phyloP scores from a whole-genome alignment of 2,888 invertebrate genomes.

The Drosophila birchii region DNA sequence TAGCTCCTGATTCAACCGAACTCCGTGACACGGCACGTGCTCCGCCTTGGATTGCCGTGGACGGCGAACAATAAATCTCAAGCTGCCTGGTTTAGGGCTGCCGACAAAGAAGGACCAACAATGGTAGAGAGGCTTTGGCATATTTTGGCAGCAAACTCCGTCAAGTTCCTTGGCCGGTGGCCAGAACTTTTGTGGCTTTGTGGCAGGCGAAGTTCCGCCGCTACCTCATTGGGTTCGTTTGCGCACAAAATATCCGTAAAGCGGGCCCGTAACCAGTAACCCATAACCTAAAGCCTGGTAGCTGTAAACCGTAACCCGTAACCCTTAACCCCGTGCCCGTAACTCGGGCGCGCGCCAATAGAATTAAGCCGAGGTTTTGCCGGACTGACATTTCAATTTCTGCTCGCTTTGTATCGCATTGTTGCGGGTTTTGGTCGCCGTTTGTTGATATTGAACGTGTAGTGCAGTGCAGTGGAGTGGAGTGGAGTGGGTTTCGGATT shows the following conservation, averaged over 20 bases:
- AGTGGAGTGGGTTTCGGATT: constrained; percentile 31
- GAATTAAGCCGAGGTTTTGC: constrained; percentile 55
- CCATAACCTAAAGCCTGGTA: constrained; percentile 21
- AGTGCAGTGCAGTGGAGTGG: background rate
- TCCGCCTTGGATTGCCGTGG: constrained; percentile 5
- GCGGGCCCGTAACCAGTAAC: constrained; percentile 14
- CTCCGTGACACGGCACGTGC: constrained; percentile 40
- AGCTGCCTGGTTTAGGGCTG: constrained; percentile 26
- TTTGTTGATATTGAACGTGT: constrained; percentile 31
- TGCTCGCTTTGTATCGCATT: constrained; percentile 42
- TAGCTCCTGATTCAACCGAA: constrained; percentile 11
- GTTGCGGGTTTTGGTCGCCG: constrained; percentile 35
- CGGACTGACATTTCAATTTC: constrained; percentile 56
- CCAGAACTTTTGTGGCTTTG: constrained; percentile 54
- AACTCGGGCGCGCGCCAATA: constrained; percentile 39
- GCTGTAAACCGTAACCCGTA: constrained; percentile 18
- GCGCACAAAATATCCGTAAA: constrained; percentile 33
- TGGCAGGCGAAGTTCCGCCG: constrained; percentile 35
- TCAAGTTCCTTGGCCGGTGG: constrained; percentile 62
- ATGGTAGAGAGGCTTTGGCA: constrained; percentile 39
- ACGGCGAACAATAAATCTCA: constrained; percentile 45
- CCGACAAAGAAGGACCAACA: constrained; percentile 40
- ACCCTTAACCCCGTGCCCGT: constrained; percentile 10
- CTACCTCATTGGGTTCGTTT: constrained; percentile 31
- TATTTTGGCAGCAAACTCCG: constrained; percentile 61